Evolutionary conservation across 2,888 invertebrate genomes (phyloP).

Genomic region (Cantharis flavilabris): DNA sequence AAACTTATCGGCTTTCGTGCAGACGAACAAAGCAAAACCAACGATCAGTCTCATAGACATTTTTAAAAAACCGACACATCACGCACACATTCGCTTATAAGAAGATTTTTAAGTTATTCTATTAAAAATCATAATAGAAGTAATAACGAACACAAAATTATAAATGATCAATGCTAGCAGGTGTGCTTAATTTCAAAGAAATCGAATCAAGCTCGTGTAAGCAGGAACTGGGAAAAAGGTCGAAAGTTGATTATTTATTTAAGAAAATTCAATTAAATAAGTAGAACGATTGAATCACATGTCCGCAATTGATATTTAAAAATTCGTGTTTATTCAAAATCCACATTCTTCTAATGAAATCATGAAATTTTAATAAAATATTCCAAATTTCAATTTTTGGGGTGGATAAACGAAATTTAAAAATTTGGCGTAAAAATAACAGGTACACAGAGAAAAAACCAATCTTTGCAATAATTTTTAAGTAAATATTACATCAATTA

Average conservation of each 20-base stretch:
- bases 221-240: conserved; percentile 19
- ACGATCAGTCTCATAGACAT: conserved; percentile 36
- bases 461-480: too few species aligned
- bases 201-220: conserved; percentile 16
- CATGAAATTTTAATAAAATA: not conserved
- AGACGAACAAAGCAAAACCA: conserved; percentile 12
- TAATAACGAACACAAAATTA: conserved; percentile 35
- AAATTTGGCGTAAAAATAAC: too few species aligned
- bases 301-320: not conserved
- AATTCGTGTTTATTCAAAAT: not conserved
- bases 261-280: conserved; percentile 31
- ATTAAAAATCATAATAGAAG: conserved; percentile 34
- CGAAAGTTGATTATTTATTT: conserved; percentile 32
- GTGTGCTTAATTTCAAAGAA: conserved; percentile 23
- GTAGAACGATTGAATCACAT: conserved; percentile 9
- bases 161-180: conserved; percentile 33
- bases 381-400: too few species aligned
- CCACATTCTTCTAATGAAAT: not conserved
- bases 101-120: conserved; percentile 16
- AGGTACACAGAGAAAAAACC: too few species aligned
- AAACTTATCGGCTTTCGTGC: conserved; percentile 57
- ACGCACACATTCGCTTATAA: conserved; percentile 25
- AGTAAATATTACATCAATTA: too few species aligned
- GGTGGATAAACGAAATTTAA: too few species aligned
- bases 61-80: conserved; percentile 22